Base-by-base conservation (phyloP, 2,888 invertebrate species). In the Alloplasta piceator region DNA sequence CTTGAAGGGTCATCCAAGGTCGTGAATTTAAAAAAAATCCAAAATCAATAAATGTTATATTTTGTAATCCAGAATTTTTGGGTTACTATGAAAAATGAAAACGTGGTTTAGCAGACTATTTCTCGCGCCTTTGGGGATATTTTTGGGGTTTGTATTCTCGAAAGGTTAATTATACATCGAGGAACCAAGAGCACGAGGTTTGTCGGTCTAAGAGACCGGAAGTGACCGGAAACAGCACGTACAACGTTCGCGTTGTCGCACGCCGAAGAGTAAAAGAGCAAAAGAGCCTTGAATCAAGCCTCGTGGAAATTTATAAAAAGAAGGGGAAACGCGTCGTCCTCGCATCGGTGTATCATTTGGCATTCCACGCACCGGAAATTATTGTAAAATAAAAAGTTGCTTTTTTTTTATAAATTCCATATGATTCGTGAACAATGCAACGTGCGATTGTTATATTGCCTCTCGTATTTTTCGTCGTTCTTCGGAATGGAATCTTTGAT, bases 211-310 rank as follows among this genome's bases (percentile, higher is more conserved):
- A 58, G 64, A 64, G 14, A 56, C 64, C 77, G 80, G 80, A 81
- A 81, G 80, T 58, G 52, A 81, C 78, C 67, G 68, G 68, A 58
- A 73, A 39, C 55, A 26, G 26, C 26, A 26, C 68, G 39, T 41
- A 39, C 56, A 26, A 58, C 56, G 55, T 76, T 66, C 60, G 55
- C 48, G 41, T 10, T 55, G 26, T 26, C n/a, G 5, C 43, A 14
- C 50, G 50, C 52, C 12, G 60, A 75, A 3, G 71, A 75, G 71
- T 52, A 80, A 26, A 26, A 68, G 68, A 80, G 77, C 64, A 41
- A 77, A 66, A 58, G n/a, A 50, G 48, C 41, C 50, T 52, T 50
- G 66, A 10, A 58, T 58, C 26, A 50, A 64, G 73, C 58, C 79
- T 70, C 79, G 66, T 66, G 79, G 70, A 74, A 66, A 70, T 60